These are phyloP conservation scores for Acanthis flammea DNA, from an alignment of 2,797 vertebrate species.

Conservation along the genomic window DNA sequence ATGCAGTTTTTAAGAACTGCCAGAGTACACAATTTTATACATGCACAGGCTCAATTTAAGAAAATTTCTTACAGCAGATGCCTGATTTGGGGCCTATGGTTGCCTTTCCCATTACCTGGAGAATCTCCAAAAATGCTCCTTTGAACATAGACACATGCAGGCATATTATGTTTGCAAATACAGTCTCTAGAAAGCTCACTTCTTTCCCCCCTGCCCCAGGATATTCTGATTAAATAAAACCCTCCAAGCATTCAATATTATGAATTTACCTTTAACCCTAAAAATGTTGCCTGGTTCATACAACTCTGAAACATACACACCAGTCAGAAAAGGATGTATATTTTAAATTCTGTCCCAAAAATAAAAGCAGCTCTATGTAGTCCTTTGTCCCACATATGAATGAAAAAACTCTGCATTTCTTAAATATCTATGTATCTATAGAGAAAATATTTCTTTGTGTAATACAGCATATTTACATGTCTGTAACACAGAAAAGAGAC, in stretches of 20 bases:
- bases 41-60: not conserved
- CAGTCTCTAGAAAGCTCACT: not conserved
- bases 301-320: not conserved
- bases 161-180: not conserved
- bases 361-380: not conserved
- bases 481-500: not conserved
- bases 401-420: not conserved
- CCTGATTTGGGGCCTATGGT: not conserved
- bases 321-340: not conserved
- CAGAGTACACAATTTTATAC: not conserved
- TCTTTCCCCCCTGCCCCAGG: rapidly evolving
- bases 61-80: not conserved
- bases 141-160: not conserved
- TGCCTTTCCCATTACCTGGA: not conserved
- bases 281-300: not conserved
- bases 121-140: not conserved
- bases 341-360: not conserved
- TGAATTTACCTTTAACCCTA: not conserved
- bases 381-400: not conserved
- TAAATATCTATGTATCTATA: not conserved
- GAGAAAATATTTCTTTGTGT: not conserved
- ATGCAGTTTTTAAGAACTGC: not conserved
- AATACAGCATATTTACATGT: not conserved
- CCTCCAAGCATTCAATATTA: not conserved
- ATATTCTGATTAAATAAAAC: not conserved